These are phyloP conservation scores for Tetheella fluctuosa DNA, from an alignment of 2,888 invertebrate genomes.

Conservation along the genomic window DNA sequence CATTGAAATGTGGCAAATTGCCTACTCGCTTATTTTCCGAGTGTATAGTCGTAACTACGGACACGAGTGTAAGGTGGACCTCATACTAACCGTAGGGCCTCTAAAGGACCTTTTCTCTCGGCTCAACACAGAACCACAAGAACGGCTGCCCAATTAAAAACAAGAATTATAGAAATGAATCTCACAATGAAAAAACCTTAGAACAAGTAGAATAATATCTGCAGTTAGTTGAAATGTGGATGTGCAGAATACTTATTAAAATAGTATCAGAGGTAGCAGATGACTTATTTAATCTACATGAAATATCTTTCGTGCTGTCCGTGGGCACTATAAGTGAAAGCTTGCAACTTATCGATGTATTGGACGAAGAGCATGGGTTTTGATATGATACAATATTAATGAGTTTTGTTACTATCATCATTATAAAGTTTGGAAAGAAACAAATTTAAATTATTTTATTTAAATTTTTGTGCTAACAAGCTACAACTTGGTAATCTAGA, in stretches of 20 bases:
- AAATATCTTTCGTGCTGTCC: conserved; percentile 66
- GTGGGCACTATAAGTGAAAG: conserved; percentile 67
- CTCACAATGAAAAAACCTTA: conserved; percentile 23
- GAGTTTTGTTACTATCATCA: not conserved
- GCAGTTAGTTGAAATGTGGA: conserved; percentile 63
- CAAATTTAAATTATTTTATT: not conserved
- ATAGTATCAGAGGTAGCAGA: conserved; percentile 63
- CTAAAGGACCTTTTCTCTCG: conserved; percentile 59
- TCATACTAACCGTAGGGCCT: conserved; percentile 69
- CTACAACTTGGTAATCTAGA: not conserved
- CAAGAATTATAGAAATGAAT: conserved; percentile 33
- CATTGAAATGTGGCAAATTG: conserved; percentile 77
- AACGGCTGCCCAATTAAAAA: conserved; percentile 25
- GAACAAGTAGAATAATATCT: conserved; percentile 22
- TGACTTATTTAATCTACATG: conserved; percentile 67
- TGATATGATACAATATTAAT: conserved; percentile 22
- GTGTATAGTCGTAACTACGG: conserved; percentile 63
- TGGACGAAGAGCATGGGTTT: conserved; percentile 66
- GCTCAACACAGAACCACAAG: conserved; percentile 48
- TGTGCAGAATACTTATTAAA: conserved; percentile 67
- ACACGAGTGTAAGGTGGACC: conserved; percentile 74
- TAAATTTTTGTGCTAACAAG: not conserved
- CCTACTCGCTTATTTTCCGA: conserved; percentile 73
- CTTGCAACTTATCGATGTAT: conserved; percentile 63
- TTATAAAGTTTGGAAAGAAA: not conserved